These are phyloP conservation scores for Pyrochroa serraticornis DNA, from an alignment of 2,888 invertebrate genomes.

Conservation along the genomic window DNA sequence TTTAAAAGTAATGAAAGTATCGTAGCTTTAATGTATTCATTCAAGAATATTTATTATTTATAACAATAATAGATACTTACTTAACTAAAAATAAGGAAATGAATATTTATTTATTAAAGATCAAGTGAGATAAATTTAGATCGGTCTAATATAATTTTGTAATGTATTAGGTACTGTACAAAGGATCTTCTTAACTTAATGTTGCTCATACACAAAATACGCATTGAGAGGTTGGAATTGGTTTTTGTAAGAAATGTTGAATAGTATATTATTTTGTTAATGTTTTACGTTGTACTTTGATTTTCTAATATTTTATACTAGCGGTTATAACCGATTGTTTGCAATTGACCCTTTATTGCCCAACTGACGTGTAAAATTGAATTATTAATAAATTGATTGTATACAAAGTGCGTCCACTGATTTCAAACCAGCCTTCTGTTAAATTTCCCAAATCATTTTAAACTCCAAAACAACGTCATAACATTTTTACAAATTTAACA, in stretches of 20 bases:
- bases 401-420: constrained; percentile 10
- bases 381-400: constrained; percentile 32
- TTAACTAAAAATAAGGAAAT: constrained; percentile 24
- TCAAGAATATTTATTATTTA: constrained; percentile 22
- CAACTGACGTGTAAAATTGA: constrained; percentile 25
- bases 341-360: constrained; percentile 18
- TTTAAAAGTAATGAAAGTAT: constrained; percentile 18
- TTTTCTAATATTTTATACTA: constrained; percentile 30
- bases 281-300: constrained; percentile 28
- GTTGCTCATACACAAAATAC: constrained; percentile 25
- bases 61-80: constrained; percentile 16
- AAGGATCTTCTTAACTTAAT: constrained; percentile 22
- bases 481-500: no score
- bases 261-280: constrained; percentile 25
- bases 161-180: constrained; percentile 26
- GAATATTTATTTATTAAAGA: constrained; percentile 34
- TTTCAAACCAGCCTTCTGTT: not conserved
- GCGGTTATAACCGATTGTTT: constrained; percentile 16
- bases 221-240: constrained; percentile 26
- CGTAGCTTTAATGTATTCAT: constrained; percentile 29
- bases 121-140: constrained; percentile 34
- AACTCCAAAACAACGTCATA: no score
- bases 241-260: constrained; percentile 21
- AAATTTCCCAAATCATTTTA: no score
- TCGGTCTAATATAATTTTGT: constrained; percentile 40